These are phyloP conservation scores for Pteromalus puparum DNA, from an alignment of 1,140 invertebrate genomes.

Conservation along the genomic window DNA sequence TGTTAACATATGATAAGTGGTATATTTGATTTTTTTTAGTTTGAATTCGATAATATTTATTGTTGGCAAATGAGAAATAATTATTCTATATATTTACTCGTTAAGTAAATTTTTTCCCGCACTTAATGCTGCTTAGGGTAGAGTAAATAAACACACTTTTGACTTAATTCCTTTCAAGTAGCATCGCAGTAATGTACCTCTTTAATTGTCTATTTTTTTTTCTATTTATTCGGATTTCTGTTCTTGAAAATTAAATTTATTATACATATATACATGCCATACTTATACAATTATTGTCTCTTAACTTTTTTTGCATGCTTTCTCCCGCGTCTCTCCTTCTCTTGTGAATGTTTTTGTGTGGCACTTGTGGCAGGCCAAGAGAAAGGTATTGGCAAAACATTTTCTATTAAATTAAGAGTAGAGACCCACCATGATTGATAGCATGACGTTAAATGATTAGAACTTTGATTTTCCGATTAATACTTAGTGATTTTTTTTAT, in stretches of 20 bases:
- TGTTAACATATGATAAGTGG: not conserved
- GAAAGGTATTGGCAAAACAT: conserved; percentile 77
- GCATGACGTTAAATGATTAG: conserved; percentile 20
- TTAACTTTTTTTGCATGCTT: conserved; percentile 79
- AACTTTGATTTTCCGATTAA: not conserved
- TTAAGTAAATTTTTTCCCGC: not conserved
- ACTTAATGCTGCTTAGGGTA: conserved; percentile 26
- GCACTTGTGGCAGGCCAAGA: conserved; percentile 78
- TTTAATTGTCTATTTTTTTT: conserved; percentile 37
- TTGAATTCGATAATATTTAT: not conserved
- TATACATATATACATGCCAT: conserved; percentile 60
- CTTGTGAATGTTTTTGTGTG: conserved; percentile 79
- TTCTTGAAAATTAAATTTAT: conserved; percentile 48
- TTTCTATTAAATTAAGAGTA: conserved; percentile 47
- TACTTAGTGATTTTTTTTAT: not conserved
- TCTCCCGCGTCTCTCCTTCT: conserved; percentile 75
- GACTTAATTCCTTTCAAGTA: conserved; percentile 44
- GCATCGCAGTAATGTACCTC: conserved; percentile 44
- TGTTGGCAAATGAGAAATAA: not conserved
- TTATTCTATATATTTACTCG: not conserved
- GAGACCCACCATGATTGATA: not conserved
- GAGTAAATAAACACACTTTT: conserved; percentile 11
- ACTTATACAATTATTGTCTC: conserved; percentile 73
- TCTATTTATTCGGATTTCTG: conserved; percentile 45
- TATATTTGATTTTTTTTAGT: conserved; percentile 17